Evolutionary conservation across 2,888 invertebrate genomes (phyloP).

Genomic region (Eulithis testata): DNA sequence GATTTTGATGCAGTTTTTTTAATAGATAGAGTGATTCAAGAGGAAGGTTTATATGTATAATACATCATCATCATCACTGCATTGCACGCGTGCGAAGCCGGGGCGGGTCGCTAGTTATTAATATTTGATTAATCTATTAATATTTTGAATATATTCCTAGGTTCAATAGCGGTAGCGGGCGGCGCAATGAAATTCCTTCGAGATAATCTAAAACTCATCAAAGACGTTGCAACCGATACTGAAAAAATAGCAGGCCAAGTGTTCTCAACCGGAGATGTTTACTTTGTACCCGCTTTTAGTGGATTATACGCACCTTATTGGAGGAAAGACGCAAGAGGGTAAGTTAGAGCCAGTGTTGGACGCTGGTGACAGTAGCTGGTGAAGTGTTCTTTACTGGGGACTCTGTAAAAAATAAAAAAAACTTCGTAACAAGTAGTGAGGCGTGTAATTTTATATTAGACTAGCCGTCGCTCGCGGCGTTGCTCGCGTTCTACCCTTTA

Average conservation of each 20-base stretch:
- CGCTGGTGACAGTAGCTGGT: too few species aligned
- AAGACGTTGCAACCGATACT: slow-evolving; percentile 88
- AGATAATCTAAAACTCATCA: slow-evolving; percentile 94
- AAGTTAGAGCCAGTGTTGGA: slow-evolving; percentile 40
- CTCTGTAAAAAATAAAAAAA: too few species aligned
- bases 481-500: too few species aligned
- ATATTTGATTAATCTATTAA: too few species aligned
- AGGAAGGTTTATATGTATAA: too few species aligned
- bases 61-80: too few species aligned
- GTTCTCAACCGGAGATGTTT: slow-evolving; percentile 96
- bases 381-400: too few species aligned
- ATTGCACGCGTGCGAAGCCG: slow-evolving; percentile 86
- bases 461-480: too few species aligned
- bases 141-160: slow-evolving; percentile 50
- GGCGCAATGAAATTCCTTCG: slow-evolving; percentile 96
- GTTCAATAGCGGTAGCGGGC: slow-evolving; percentile 96
- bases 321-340: slow-evolving; percentile 98
- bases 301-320: slow-evolving; percentile 99
- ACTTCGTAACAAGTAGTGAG: too few species aligned
- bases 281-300: slow-evolving; percentile 99
- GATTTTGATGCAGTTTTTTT: too few species aligned
- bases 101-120: slow-evolving; percentile 81
- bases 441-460: too few species aligned
- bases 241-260: slow-evolving; percentile 91
- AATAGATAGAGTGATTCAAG: too few species aligned